phyloP scores from a whole-genome alignment of 2,113 vertebrate genomes.

The Bubo blakistoni region DNA sequence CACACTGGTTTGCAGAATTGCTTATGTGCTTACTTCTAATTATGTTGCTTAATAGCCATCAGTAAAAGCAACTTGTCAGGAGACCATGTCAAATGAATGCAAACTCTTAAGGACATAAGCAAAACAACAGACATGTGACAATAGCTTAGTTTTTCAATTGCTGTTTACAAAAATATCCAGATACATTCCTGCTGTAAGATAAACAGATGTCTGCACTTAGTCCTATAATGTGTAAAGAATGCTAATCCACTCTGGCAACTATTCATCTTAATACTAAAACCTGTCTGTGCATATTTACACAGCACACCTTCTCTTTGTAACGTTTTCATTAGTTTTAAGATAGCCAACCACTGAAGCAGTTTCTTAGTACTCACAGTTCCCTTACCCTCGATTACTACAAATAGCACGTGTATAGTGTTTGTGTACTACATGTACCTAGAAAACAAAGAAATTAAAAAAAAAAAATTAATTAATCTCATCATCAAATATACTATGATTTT shows the following conservation, averaged over 20 bases:
- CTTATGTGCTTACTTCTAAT: not conserved
- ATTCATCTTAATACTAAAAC: not conserved
- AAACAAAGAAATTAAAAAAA: not conserved
- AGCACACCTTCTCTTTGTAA: not conserved
- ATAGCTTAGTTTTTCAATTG: not conserved
- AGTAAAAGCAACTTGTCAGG: not conserved
- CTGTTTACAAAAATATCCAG: not conserved
- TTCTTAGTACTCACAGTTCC: not conserved
- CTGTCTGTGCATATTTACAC: not conserved
- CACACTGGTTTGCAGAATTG: not conserved
- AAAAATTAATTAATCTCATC: not conserved
- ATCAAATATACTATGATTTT: not conserved
- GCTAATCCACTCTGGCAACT: not conserved
- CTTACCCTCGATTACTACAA: not conserved
- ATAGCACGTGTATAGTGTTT: not conserved
- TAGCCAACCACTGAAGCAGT: not conserved
- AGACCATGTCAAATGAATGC: not conserved
- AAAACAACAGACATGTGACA: not conserved
- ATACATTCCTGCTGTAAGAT: not conserved
- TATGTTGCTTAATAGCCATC: constrained; percentile 6
- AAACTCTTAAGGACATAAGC: not conserved
- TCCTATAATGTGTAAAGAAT: not conserved
- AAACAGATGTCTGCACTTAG: not conserved
- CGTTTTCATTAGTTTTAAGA: not conserved
- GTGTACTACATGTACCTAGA: not conserved